These are phyloP conservation scores for Xylocopa sonorina DNA, from an alignment of 1,140 invertebrate species.

Conservation along the genomic window DNA sequence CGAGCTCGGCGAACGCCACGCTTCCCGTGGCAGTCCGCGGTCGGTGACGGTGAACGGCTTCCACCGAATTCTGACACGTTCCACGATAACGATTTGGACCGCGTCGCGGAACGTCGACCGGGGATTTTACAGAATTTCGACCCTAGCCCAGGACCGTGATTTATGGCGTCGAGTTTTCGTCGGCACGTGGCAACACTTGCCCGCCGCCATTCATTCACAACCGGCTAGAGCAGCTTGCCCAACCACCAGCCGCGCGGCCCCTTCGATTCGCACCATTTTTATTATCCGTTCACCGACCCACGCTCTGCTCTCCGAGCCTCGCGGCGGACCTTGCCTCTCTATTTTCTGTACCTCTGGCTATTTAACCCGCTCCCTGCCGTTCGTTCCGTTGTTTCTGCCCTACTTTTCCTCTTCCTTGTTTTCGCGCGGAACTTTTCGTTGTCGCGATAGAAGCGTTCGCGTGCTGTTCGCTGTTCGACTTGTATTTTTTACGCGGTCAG, in stretches of 20 bases:
- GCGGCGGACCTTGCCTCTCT: slow-evolving; percentile 6
- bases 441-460: background rate
- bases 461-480: background rate
- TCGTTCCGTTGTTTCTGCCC: background rate
- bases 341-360: background rate
- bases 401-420: background rate
- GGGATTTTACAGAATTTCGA: slow-evolving; percentile 13
- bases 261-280: background rate
- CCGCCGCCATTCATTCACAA: slow-evolving; percentile 41
- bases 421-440: background rate
- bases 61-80: slow-evolving; percentile 23
- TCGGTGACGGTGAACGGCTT: background rate
- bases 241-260: background rate
- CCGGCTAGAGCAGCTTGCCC: background rate
- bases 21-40: background rate
- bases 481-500: background rate
- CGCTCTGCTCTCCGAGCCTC: background rate
- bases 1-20: background rate
- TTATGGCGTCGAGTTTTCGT: slow-evolving; percentile 44
- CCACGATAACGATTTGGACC: slow-evolving; percentile 24
- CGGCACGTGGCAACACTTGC: slow-evolving; percentile 41
- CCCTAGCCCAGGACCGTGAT: slow-evolving; percentile 20
- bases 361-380: too few relatives aligned
- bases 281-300: background rate
- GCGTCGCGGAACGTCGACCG: background rate